These are phyloP conservation scores for Sminthurides aquaticus DNA, from an alignment of 2,888 invertebrate genomes.

Conservation along the genomic window DNA sequence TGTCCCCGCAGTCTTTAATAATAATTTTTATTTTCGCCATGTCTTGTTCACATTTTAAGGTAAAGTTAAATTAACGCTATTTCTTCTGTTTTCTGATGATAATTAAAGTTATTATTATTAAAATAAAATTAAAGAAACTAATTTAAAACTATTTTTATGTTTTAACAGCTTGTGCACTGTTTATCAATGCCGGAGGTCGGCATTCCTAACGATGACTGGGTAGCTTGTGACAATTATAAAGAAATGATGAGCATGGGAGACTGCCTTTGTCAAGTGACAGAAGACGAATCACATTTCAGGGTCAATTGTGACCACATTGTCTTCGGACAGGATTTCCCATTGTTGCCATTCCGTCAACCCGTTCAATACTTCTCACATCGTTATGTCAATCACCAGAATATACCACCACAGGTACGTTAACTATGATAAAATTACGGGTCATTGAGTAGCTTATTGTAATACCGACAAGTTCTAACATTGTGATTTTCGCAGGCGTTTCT, in stretches of 20 bases:
- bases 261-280: conserved; percentile 39
- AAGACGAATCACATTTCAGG: conserved; percentile 32
- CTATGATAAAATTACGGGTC: not conserved
- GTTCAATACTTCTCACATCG: conserved; percentile 71
- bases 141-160: not conserved
- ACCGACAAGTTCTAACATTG: conserved; percentile 9
- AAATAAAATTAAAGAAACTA: not conserved
- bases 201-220: conserved; percentile 12
- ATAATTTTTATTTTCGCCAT: not conserved
- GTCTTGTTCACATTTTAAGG: not conserved
- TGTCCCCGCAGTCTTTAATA: not conserved
- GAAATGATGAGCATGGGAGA: conserved; percentile 13
- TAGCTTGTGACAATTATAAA: conserved; percentile 13
- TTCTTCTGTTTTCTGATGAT: too few species aligned
- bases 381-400: conserved; percentile 69
- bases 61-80: not conserved
- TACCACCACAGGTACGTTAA: conserved; percentile 63
- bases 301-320: conserved; percentile 70
- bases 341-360: conserved; percentile 69
- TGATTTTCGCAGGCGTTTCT: conserved; percentile 52
- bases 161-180: not conserved
- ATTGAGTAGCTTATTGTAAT: not conserved
- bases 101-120: not conserved
- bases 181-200: conserved; percentile 8
- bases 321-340: conserved; percentile 68